A percentile compares a stretch with the other conserved stretches of the same genome.
phyloP scores from a whole-genome alignment of 2,113 vertebrate species.

The mouse (Mus musculus) region DNA sequence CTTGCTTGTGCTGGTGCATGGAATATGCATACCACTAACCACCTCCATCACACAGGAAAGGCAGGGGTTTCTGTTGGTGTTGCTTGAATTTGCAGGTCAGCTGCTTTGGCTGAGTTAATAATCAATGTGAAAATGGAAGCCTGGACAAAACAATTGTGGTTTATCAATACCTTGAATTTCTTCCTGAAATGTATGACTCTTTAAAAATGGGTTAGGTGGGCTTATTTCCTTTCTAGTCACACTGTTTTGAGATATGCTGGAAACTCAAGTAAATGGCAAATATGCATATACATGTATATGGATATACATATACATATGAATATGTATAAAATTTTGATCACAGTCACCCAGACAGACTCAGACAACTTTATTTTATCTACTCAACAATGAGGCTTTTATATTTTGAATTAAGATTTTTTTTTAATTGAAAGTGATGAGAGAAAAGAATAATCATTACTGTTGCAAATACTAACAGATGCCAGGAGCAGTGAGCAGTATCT shows the following conservation, averaged over 20 bases:
- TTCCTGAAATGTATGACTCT: conserved; percentile 22
- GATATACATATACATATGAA: background rate
- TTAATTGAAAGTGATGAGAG: background rate
- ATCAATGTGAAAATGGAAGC: background rate
- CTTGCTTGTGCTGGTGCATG: background rate
- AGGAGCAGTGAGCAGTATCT: background rate
- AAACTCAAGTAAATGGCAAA: background rate
- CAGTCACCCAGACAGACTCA: background rate
- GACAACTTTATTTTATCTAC: background rate
- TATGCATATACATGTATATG: no score
- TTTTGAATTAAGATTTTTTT: background rate
- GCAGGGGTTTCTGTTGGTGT: background rate
- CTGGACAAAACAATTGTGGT: background rate
- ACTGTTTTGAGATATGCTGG: background rate
- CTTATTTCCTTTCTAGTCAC: background rate
- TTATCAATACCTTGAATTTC: background rate
- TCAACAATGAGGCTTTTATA: background rate
- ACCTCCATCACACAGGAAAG: background rate
- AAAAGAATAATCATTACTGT: background rate
- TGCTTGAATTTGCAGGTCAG: background rate
- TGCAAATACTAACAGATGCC: background rate
- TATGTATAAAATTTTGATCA: background rate
- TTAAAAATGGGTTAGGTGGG: background rate
- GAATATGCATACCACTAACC: background rate
- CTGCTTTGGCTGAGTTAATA: conserved; percentile 39